Conservation (phyloP, 1,140 invertebrate genomes). For the Galleria mellonella region DNA sequence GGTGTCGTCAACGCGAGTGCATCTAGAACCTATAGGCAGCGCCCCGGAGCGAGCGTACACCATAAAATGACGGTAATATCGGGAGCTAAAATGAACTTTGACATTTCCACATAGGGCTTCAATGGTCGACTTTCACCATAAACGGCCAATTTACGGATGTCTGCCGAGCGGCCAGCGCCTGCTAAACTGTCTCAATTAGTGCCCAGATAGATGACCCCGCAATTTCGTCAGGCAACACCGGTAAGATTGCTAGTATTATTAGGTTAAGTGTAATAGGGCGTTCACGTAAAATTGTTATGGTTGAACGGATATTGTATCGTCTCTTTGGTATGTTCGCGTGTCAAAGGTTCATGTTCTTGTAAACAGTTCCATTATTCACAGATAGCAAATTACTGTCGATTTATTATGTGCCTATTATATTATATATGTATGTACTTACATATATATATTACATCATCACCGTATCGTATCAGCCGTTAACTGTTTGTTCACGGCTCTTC, state of each 20-base stretch:
- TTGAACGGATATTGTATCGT: constrained; percentile 8
- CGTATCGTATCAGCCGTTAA: no score
- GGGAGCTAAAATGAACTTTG: constrained; percentile 58
- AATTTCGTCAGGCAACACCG: constrained; percentile 56
- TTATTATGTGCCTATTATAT: no score
- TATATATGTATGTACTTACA: no score
- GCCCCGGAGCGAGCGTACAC: constrained; percentile 37
- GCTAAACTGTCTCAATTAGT: constrained; percentile 71
- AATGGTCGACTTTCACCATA: constrained; percentile 68
- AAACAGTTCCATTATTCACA: background rate
- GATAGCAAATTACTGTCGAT: no score
- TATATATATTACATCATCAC: no score
- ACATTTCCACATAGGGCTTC: constrained; percentile 51
- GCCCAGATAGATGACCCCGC: constrained; percentile 62
- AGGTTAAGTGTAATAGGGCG: constrained; percentile 50
- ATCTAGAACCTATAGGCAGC: constrained; percentile 14
- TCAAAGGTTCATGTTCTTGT: constrained; percentile 6
- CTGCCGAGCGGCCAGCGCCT: constrained; percentile 56
- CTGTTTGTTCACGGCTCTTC: no score
- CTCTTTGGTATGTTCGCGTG: constrained; percentile 7
- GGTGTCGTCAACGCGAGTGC: constrained; percentile 18
- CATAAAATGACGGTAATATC: constrained; percentile 56
- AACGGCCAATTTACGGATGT: constrained; percentile 65
- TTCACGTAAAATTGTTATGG: constrained; percentile 14
- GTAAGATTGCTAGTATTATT: constrained; percentile 47